Percentiles rank a stretch among this genome's conserved stretches.
phyloP scores from a whole-genome alignment of 1,140 invertebrate species.

The Procambarus clarkii region DNA sequence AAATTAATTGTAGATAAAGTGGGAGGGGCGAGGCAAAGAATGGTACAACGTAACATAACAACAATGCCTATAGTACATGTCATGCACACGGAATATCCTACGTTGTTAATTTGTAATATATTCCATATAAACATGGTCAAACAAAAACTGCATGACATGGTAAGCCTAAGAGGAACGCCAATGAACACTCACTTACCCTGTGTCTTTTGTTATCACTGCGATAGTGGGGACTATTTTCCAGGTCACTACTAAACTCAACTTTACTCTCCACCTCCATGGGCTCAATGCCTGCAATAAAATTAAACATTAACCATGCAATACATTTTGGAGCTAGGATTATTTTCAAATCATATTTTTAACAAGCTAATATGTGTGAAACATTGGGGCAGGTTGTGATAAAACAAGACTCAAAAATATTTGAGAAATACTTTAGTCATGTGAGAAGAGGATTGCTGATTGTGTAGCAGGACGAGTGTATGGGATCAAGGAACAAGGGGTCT shows the following conservation, averaged over 20 bases:
- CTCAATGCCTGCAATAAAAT: constrained; percentile 33
- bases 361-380: neutral
- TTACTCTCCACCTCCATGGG: constrained; percentile 60
- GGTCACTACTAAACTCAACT: neutral
- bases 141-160: no score
- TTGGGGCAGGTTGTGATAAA: neutral
- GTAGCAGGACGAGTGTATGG: no score
- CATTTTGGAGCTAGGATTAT: neutral
- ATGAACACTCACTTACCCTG: constrained; percentile 13
- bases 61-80: no score
- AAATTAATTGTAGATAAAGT: no score
- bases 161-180: no score
- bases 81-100: no score
- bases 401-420: neutral
- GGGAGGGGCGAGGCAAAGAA: no score
- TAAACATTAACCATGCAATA: neutral
- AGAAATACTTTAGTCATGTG: neutral
- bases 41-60: no score
- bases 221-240: constrained; percentile 41
- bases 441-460: no score
- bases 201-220: constrained; percentile 62
- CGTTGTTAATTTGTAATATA: no score
- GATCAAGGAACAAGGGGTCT: no score
- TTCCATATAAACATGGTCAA: no score
- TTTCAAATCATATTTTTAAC: neutral